Conservation (phyloP, 2,888 invertebrate genomes). For the Embidobia sp. region DNA sequence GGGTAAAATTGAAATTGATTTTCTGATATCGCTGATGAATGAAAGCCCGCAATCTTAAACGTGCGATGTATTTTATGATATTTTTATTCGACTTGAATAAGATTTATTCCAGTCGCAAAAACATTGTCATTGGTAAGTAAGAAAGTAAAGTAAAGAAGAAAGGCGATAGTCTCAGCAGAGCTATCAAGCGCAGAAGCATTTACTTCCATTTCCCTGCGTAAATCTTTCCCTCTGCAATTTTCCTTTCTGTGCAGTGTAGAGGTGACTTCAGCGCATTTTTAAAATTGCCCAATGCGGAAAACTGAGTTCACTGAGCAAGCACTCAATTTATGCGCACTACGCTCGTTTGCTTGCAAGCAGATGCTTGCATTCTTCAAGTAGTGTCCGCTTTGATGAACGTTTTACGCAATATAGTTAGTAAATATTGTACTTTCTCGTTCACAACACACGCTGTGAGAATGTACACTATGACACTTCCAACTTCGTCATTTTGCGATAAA, state of each 20-base stretch:
- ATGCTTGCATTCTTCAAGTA: conserved; percentile 59
- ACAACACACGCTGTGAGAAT: conserved; percentile 34
- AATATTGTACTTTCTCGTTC: conserved; percentile 53
- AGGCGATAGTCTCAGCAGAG: conserved; percentile 34
- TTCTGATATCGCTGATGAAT: conserved; percentile 1
- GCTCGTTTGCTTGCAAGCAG: conserved; percentile 54
- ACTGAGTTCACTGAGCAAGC: conserved; percentile 54
- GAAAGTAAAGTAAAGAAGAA: conserved; percentile 29
- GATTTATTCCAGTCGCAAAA: conserved; percentile 25
- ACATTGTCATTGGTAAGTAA: conserved; percentile 45
- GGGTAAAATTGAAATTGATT: conserved; percentile 15
- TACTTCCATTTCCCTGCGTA: conserved; percentile 55
- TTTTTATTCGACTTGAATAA: conserved; percentile 21
- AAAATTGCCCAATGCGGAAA: conserved; percentile 57
- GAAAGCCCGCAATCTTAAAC: neutral
- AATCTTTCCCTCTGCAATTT: conserved; percentile 46
- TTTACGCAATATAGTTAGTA: conserved; percentile 60
- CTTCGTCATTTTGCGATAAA: too few species aligned
- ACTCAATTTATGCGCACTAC: conserved; percentile 61
- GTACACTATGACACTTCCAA: conserved; percentile 43
- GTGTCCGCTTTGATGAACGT: conserved; percentile 53
- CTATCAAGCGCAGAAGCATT: conserved; percentile 52
- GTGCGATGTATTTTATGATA: conserved; percentile 17
- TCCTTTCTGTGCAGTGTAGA: conserved; percentile 28
- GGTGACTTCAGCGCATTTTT: conserved; percentile 47